Percentiles rank a stretch among this genome's conserved stretches.
Conservation (phyloP, 2,888 invertebrate genomes). For the Amphiduros pacificus region DNA sequence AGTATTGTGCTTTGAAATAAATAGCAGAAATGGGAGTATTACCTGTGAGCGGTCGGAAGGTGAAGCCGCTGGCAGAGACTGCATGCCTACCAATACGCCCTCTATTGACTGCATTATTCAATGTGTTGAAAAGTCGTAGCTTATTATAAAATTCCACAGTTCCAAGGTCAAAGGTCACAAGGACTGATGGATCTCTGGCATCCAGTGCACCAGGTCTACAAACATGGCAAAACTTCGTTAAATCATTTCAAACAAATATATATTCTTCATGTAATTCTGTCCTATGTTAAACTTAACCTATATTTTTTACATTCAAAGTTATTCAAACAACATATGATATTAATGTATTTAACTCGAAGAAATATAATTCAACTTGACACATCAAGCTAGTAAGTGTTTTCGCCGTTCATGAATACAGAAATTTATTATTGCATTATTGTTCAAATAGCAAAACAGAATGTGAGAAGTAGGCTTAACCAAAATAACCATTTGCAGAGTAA, state of each 20-base stretch:
- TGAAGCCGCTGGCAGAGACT: constrained; percentile 68
- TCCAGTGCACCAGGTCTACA: constrained; percentile 35
- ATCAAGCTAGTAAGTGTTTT: too few species aligned
- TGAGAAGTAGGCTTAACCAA: too few species aligned
- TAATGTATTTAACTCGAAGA: too few species aligned
- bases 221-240: constrained; percentile 14
- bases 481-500: too few species aligned
- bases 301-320: background rate
- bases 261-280: background rate
- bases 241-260: background rate
- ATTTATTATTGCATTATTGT: too few species aligned
- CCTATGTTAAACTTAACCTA: background rate
- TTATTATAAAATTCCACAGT: constrained; percentile 67
- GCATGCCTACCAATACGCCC: constrained; percentile 63
- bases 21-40: too few species aligned
- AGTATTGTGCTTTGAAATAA: too few species aligned
- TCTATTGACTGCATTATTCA: constrained; percentile 67
- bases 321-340: background rate
- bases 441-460: too few species aligned
- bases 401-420: too few species aligned
- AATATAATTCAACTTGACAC: too few species aligned
- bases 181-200: constrained; percentile 32
- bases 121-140: constrained; percentile 62
- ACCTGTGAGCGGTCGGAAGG: constrained; percentile 66
- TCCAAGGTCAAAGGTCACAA: constrained; percentile 71